Percentiles rank a stretch among this genome's conserved stretches.
Evolutionary conservation across 1,140 invertebrate species (phyloP).

Genomic region (Lithobius niger): DNA sequence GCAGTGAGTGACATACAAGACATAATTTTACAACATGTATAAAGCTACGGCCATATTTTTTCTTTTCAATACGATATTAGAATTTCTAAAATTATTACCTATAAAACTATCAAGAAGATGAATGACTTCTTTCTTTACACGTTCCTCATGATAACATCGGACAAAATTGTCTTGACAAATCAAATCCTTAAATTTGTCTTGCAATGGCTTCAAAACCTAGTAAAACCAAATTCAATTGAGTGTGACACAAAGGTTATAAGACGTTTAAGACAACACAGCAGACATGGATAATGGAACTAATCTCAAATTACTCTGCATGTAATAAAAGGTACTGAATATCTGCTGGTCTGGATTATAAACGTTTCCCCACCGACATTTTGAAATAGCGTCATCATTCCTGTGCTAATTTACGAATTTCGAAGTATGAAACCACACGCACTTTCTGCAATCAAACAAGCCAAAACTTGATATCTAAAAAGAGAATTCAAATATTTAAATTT

Average conservation of each 20-base stretch:
- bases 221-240: neutral
- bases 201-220: conserved; percentile 44
- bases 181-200: conserved; percentile 42
- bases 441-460: too few species aligned
- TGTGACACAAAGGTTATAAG: neutral
- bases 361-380: too few species aligned
- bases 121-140: conserved; percentile 43
- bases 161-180: conserved; percentile 42
- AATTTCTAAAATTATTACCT: conserved; percentile 28
- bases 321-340: too few species aligned
- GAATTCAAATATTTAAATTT: too few species aligned
- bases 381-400: too few species aligned
- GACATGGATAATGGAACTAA: neutral
- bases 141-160: conserved; percentile 42
- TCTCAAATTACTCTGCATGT: too few species aligned
- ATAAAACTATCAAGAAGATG: conserved; percentile 50
- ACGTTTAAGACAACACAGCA: neutral
- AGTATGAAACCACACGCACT: too few species aligned
- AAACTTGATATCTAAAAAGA: too few species aligned
- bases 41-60: neutral
- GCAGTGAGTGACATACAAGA: conserved; percentile 8
- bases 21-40: neutral
- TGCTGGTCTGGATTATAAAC: too few species aligned
- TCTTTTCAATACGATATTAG: neutral
- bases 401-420: too few species aligned